Conservation (phyloP, 2,113 vertebrate species). For the Prionailurus viverrinus region DNA sequence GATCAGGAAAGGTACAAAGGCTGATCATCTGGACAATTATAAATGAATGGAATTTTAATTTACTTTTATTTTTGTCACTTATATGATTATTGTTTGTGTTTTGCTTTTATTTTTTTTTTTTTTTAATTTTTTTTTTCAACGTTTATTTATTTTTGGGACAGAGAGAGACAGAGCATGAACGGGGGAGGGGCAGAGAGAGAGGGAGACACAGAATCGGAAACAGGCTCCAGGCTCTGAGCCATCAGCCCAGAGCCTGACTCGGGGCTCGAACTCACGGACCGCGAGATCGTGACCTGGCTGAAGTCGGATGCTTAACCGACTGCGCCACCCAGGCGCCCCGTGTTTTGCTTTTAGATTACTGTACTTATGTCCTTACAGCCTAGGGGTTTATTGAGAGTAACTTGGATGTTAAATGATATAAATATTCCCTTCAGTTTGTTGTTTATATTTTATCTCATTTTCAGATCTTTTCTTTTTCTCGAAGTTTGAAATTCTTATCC, state of each 20-base stretch:
- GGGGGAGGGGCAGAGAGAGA: too few species aligned
- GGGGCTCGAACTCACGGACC: too few species aligned
- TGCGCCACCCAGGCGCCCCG: too few species aligned
- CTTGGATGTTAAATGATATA: not conserved
- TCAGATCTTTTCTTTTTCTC: not conserved
- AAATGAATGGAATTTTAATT: not conserved
- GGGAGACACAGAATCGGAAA: too few species aligned
- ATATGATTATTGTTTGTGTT: not conserved
- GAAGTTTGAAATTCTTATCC: not conserved
- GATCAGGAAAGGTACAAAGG: not conserved
- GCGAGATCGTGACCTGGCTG: too few species aligned
- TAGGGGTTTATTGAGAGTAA: not conserved
- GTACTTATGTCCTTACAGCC: not conserved
- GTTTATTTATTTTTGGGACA: too few species aligned
- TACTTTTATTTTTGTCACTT: constrained; percentile 20
- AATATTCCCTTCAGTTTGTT: not conserved
- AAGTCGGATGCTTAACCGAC: too few species aligned
- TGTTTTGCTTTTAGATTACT: not conserved
- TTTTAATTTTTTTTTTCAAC: too few species aligned
- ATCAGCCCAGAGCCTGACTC: too few species aligned
- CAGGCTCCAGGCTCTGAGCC: too few species aligned
- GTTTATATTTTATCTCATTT: constrained; percentile 2
- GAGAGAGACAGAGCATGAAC: too few species aligned
- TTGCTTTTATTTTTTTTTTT: too few species aligned
- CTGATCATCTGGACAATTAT: not conserved